Percentiles rank a stretch among this genome's conserved stretches.
Conservation (phyloP, 2,888 invertebrate genomes). For the Rapana venosa region DNA sequence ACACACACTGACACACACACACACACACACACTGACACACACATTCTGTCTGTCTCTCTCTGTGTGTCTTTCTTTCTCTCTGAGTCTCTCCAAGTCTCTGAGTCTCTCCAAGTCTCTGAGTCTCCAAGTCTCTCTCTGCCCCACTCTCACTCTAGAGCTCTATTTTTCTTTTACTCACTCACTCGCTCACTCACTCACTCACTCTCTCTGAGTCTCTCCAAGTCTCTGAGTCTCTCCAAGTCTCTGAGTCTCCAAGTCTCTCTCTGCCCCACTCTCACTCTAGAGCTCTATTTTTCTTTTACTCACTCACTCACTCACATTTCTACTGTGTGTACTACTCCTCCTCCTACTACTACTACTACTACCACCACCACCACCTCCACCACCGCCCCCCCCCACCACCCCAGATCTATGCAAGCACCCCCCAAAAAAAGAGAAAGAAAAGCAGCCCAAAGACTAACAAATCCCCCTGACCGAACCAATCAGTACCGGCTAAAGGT, state of each 20-base stretch:
- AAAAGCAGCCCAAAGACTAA: background rate
- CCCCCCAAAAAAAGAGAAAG: background rate
- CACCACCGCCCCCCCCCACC: too few species aligned
- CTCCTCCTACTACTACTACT: too few species aligned
- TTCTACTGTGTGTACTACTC: too few species aligned
- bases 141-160: background rate
- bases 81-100: background rate
- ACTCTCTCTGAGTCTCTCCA: background rate
- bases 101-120: background rate
- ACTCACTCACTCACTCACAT: background rate
- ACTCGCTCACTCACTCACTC: background rate
- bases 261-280: background rate
- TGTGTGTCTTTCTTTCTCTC: background rate
- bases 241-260: background rate
- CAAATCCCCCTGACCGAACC: too few species aligned
- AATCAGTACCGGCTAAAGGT: too few species aligned
- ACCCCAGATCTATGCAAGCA: too few species aligned
- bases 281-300: background rate
- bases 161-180: background rate
- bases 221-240: background rate
- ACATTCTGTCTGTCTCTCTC: background rate
- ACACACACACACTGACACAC: too few species aligned
- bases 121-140: background rate
- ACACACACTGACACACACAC: too few species aligned
- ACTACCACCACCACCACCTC: too few species aligned